phyloP scores from a whole-genome alignment of 2,888 invertebrate species.

The Lissocephala sabroskyi region DNA sequence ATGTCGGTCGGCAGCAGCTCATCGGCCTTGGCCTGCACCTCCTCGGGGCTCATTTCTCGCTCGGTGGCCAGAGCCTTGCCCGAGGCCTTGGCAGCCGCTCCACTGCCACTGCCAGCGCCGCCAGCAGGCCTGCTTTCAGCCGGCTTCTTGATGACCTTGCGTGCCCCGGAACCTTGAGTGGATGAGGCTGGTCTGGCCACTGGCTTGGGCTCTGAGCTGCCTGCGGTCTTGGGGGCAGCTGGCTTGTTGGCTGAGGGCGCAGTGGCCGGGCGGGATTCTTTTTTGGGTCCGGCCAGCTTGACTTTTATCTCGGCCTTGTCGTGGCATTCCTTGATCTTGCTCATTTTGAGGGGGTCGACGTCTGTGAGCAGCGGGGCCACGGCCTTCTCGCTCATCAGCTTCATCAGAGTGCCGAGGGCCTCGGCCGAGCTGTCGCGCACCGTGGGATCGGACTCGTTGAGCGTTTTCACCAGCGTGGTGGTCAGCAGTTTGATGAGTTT shows the following conservation, averaged over 20 bases:
- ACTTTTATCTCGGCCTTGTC: slow-evolving; percentile 92
- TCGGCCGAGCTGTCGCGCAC: slow-evolving; percentile 95
- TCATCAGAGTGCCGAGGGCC: slow-evolving; percentile 94
- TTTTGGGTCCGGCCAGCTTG: slow-evolving; percentile 78
- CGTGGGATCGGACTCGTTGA: slow-evolving; percentile 81
- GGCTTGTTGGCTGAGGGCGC: slow-evolving; percentile 53
- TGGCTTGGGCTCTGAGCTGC: slow-evolving; percentile 62
- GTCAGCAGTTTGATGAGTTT: slow-evolving; percentile 90
- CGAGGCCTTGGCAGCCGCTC: slow-evolving; percentile 52
- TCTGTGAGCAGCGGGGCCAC: slow-evolving; percentile 90
- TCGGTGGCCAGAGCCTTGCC: slow-evolving; percentile 73
- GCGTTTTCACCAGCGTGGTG: slow-evolving; percentile 81
- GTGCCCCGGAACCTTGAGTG: slow-evolving; percentile 23
- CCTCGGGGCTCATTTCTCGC: slow-evolving; percentile 82
- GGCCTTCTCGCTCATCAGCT: slow-evolving; percentile 93
- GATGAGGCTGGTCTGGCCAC: slow-evolving; percentile 65
- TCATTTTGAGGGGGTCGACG: slow-evolving; percentile 91
- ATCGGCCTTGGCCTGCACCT: slow-evolving; percentile 82
- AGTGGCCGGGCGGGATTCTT: slow-evolving; percentile 71
- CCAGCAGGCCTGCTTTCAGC: slow-evolving; percentile 18
- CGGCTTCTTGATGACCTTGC: slow-evolving; percentile 45
- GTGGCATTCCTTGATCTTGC: slow-evolving; percentile 93
- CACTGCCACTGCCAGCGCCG: slow-evolving; percentile 23
- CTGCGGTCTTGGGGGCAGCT: slow-evolving; percentile 55
- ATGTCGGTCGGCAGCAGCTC: slow-evolving; percentile 79